A percentile compares a stretch with the other conserved stretches of the same genome.
These are phyloP conservation scores for Pangasius larnaudii DNA, from an alignment of 2,797 vertebrate genomes.

Conservation along the genomic window DNA sequence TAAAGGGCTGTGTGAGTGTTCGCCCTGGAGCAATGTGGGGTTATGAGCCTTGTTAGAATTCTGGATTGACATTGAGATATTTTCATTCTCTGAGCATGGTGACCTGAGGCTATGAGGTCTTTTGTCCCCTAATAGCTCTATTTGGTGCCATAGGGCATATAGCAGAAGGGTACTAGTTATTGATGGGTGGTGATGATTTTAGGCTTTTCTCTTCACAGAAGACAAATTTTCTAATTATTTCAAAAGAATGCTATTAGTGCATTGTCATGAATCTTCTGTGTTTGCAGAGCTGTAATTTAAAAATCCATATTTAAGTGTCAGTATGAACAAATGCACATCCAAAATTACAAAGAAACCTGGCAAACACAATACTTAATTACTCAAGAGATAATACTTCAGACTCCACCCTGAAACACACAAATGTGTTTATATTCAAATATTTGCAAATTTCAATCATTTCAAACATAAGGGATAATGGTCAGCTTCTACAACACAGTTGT, in stretches of 20 bases:
- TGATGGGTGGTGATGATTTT: background rate
- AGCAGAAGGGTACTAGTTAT: background rate
- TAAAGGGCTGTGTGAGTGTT: conserved; percentile 22
- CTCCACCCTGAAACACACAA: background rate
- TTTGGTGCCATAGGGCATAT: background rate
- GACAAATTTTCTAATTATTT: background rate
- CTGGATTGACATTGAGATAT: conserved; percentile 10
- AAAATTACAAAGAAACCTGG: background rate
- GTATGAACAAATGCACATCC: background rate
- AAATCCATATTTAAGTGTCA: background rate
- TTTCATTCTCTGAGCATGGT: conserved; percentile 10
- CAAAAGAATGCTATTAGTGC: background rate
- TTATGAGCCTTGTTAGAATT: conserved; percentile 6
- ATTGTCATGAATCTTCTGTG: background rate
- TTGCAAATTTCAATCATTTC: background rate
- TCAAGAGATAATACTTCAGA: background rate
- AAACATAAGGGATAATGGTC: background rate
- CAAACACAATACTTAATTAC: background rate
- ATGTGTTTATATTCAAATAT: background rate
- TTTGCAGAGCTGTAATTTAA: background rate
- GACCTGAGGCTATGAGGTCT: conserved; percentile 8
- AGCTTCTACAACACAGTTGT: no score
- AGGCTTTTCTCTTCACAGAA: background rate
- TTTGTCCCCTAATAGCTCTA: conserved; percentile 8
- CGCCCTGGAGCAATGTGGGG: conserved; percentile 23